A percentile compares a stretch with the other conserved stretches of the same genome.
Evolutionary conservation across 2,113 vertebrate species (phyloP).

Genomic region (Ochotona princeps): DNA sequence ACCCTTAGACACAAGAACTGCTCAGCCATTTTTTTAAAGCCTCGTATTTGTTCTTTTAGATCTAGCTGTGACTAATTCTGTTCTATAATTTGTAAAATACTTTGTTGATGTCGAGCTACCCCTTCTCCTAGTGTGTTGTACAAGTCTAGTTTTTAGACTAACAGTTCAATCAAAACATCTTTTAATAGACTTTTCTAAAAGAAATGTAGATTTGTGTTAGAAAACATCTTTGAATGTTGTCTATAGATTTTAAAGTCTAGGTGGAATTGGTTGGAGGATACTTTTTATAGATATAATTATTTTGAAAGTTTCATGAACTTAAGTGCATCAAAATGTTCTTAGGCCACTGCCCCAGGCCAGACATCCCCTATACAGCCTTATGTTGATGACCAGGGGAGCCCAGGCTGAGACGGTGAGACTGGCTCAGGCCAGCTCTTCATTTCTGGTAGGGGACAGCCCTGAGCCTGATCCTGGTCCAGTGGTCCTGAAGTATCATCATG

Average conservation of each 20-base stretch:
- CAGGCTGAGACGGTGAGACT: not conserved
- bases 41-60: constrained; percentile 67
- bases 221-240: not conserved
- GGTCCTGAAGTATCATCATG: not conserved
- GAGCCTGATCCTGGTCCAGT: not conserved
- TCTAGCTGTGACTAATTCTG: not conserved
- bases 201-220: not conserved
- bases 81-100: constrained; percentile 16
- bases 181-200: constrained; percentile 40
- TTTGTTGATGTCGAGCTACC: not conserved
- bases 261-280: not conserved
- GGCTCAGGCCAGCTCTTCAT: not conserved
- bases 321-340: not conserved
- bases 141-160: not conserved
- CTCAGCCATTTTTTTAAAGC: constrained; percentile 46
- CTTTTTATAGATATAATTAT: constrained; percentile 26
- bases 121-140: not conserved
- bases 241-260: constrained; percentile 31
- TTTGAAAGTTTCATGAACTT: not conserved
- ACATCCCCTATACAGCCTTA: not conserved
- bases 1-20: constrained; percentile 64
- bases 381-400: not conserved
- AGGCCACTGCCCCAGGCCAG: not conserved
- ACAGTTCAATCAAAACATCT: constrained; percentile 43
- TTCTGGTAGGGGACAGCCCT: not conserved